phyloP scores from a whole-genome alignment of 1,140 invertebrate genomes.

The Batillaria attramentaria region DNA sequence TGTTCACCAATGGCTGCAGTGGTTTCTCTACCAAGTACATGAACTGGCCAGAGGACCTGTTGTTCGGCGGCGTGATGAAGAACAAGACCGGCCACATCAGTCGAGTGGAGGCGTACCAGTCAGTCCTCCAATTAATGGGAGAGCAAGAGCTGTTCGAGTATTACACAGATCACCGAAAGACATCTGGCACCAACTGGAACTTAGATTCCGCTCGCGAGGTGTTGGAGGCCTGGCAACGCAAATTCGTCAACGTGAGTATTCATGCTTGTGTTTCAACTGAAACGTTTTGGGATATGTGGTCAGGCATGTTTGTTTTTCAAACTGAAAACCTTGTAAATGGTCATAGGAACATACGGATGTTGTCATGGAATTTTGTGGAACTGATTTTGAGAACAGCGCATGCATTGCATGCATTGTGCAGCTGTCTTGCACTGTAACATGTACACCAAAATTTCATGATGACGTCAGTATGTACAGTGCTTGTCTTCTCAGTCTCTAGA shows the following conservation, averaged over 20 bases:
- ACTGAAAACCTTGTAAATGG: too few species aligned
- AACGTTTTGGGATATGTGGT: too few species aligned
- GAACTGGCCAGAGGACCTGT: constrained; percentile 98
- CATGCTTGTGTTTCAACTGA: not conserved
- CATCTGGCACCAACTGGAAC: constrained; percentile 93
- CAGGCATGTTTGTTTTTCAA: too few species aligned
- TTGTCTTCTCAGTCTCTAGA: too few species aligned
- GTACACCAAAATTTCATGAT: too few species aligned
- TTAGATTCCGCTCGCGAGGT: constrained; percentile 92
- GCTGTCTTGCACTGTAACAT: too few species aligned
- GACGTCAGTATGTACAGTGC: too few species aligned
- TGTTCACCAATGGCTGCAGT: constrained; percentile 94
- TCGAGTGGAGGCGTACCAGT: constrained; percentile 93
- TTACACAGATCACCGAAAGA: constrained; percentile 87
- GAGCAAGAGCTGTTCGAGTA: constrained; percentile 92
- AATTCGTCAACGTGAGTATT: constrained; percentile 85
- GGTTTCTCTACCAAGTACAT: constrained; percentile 98
- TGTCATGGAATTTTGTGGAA: too few species aligned
- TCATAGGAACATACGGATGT: too few species aligned
- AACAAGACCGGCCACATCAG: constrained; percentile 93
- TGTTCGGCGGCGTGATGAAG: constrained; percentile 91
- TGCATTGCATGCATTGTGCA: too few species aligned
- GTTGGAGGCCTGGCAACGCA: constrained; percentile 93
- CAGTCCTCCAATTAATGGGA: constrained; percentile 95
- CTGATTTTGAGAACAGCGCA: too few species aligned